Conservation (phyloP, 1,140 invertebrate genomes). For the Drosophila ambigua region DNA sequence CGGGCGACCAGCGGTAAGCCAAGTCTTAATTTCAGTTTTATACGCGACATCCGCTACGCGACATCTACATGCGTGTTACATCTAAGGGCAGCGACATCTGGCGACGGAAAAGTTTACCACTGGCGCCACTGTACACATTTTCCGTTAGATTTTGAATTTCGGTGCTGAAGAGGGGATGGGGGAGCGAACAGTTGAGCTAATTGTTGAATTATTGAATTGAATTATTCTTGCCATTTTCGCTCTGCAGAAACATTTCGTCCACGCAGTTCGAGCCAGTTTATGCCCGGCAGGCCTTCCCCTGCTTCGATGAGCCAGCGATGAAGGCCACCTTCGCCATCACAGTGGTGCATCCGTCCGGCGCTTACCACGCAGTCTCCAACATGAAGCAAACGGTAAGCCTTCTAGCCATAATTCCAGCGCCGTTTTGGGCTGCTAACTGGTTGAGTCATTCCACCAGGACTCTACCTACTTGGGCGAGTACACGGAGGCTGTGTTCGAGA, state of each 20-base stretch:
- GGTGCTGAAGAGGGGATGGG: too few relatives aligned
- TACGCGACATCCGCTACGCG: too few relatives aligned
- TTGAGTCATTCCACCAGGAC: conserved; percentile 18
- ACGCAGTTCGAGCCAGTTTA: conserved; percentile 97
- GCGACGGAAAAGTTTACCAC: too few relatives aligned
- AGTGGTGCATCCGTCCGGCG: conserved; percentile 88
- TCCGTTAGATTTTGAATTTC: neutral
- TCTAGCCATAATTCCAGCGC: neutral
- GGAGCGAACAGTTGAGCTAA: too few relatives aligned
- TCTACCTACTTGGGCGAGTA: conserved; percentile 56
- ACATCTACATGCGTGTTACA: too few relatives aligned
- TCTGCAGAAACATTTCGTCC: conserved; percentile 90
- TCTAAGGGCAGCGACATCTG: too few relatives aligned
- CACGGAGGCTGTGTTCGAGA: conserved; percentile 87
- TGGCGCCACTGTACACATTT: too few relatives aligned
- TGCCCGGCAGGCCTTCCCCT: conserved; percentile 96
- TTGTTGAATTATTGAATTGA: too few relatives aligned
- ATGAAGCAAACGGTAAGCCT: conserved; percentile 86
- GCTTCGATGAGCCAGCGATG: conserved; percentile 97
- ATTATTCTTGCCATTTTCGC: neutral
- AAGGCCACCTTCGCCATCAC: conserved; percentile 89
- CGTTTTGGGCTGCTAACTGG: neutral
- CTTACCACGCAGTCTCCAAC: conserved; percentile 91
- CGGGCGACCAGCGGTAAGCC: conserved; percentile 76
- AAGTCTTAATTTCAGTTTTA: neutral